Base-by-base conservation (phyloP, 2,797 vertebrate genomes). In the Gallinago stenura region DNA sequence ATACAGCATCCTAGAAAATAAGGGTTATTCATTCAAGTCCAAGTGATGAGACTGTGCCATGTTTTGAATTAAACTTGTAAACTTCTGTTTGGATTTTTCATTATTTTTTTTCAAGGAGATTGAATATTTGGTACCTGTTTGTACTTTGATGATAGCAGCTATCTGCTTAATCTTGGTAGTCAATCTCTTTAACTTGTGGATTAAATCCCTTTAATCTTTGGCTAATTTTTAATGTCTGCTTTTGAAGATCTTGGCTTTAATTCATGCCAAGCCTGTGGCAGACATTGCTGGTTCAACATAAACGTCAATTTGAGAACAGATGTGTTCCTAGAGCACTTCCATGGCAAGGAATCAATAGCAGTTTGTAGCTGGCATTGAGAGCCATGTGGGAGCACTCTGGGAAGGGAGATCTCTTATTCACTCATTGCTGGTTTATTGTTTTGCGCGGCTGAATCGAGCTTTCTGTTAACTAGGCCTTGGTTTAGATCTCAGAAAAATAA, bases 201-300 rank as follows among this genome's bases (percentile, higher is more conserved):
- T 68, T 77, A 62, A 73, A 62, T 82, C 21, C 9, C 6, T 85
- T 78, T 62, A 79, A 70, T 78, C 28, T 83, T 33, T 50, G 41
- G 35, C 41, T 75, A 28, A 82, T 46, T 83, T 90, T 82, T 76
- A 48, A 20, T 61, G 22, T 70, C 73, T 91, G 43, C 43, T 91
- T 91, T 88, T 84, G 65, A 88, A 60, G 83, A 46, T 17, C 10
- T 91, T 91, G 73, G 35, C 66, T 83, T 85, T 64, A 79, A 58
- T 79, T 94, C 45, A 3, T 62, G 56, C 58, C 46, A 66, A 3
- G 35, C 21, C 25, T 78, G 16, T 88, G 80, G 56, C 66, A 91
- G 58, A 53, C 35, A 18, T 62, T 83, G 33, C 33, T 82, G 24
- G 39, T 60, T 88, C 58, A 76, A 8, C 48, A 39, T 69, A 50